These are phyloP conservation scores for Orchesella cincta DNA, from an alignment of 1,140 invertebrate genomes.

Conservation along the genomic window DNA sequence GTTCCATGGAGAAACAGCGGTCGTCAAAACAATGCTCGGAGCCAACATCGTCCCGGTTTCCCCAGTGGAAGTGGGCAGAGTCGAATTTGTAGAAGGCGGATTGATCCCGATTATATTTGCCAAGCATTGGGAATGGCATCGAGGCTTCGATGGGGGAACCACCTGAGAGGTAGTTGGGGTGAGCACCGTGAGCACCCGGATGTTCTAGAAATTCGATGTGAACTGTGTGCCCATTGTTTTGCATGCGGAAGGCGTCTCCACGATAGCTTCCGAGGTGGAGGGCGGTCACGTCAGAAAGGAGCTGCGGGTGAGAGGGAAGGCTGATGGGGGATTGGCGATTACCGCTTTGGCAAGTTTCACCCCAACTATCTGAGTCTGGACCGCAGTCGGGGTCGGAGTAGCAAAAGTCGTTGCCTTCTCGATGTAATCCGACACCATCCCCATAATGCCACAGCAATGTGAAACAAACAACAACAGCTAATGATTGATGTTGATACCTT, in stretches of 20 bases:
- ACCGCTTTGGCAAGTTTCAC: neutral
- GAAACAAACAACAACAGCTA: too few species aligned
- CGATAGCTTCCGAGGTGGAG: neutral
- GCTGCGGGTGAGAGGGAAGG: neutral
- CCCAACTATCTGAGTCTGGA: constrained; percentile 1
- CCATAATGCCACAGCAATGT: neutral
- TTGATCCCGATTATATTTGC: neutral
- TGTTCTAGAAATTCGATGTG: constrained; percentile 4
- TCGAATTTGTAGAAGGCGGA: constrained; percentile 71
- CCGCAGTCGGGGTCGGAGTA: constrained; percentile 20
- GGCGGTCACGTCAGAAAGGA: neutral
- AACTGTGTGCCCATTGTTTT: constrained; percentile 25
- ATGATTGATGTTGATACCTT: too few species aligned
- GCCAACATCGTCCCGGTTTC: constrained; percentile 74
- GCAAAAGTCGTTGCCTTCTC: neutral
- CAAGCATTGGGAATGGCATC: neutral
- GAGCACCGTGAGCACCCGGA: neutral
- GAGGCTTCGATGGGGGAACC: neutral
- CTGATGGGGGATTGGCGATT: neutral
- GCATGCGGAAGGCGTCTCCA: neutral
- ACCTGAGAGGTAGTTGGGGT: neutral
- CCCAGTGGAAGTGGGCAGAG: constrained; percentile 86
- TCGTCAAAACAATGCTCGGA: constrained; percentile 85
- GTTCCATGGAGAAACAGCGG: constrained; percentile 62
- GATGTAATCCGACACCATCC: neutral